Base-by-base conservation (phyloP, 2,888 invertebrate species). In the Ophion costatus region DNA sequence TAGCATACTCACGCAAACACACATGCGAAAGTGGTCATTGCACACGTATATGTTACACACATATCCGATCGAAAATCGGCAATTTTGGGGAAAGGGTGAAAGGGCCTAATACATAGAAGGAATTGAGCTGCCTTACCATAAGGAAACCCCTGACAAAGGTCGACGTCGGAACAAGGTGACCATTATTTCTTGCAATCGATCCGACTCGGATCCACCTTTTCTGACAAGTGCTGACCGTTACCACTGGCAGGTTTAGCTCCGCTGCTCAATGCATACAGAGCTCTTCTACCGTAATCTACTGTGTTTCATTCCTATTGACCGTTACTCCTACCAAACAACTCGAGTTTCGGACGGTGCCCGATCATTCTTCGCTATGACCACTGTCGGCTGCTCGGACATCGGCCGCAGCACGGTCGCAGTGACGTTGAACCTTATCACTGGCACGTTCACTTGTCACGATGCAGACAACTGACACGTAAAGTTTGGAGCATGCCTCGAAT, bases 211-310 rank as follows among this genome's bases (percentile, higher is more conserved):
- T 63, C 1, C 63, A 14, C 14, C 24, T 14, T 10, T 57, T 66
- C 57, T 64, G 76, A 76, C 33, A 11, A 76, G 7, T 9, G n/a
- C 38, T 51, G 76, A 76, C 9, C 51, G 56, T 66, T 7, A 56
- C 38, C n/a, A 76, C 76, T 76, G 11, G 5, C 4, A 51, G 2
- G 11, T 51, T 14, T 14, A 5, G 5, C 17, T 17, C 4, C 14
- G 51, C 11, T 51, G 17, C 45, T 0, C 51, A 17, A 14, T 14
- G 17, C 17, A 51, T 17, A 51, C 51, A 2, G 14, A 51, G 51
- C 14, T 38, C 38, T 38, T 38, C 38, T 38, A 38, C 38, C 1
- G 38, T 38, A 6, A 38, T 9, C 38, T 51, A 51, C 11, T 6
- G 24, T 64, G 70, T 22, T 10, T 51, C 70, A 73, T 59, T 59